These are phyloP conservation scores for Papilio machaon DNA, from an alignment of 1,140 invertebrate genomes.

Conservation along the genomic window DNA sequence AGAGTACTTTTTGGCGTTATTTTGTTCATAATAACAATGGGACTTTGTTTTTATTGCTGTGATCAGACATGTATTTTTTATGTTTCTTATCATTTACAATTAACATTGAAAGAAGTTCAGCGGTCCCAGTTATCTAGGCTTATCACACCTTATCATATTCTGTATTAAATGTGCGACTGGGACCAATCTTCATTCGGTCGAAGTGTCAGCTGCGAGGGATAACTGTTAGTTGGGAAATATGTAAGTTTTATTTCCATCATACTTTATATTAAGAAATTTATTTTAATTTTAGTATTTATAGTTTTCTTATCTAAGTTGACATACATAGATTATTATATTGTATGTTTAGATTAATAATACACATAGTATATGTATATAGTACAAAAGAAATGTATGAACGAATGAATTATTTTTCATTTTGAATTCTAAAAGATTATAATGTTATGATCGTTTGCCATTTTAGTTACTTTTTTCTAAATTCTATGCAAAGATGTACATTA, in stretches of 20 bases:
- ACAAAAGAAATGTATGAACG: not conserved
- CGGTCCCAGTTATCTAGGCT: slow-evolving; percentile 15
- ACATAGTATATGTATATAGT: not conserved
- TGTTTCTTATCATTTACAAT: slow-evolving; percentile 9
- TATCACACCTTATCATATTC: slow-evolving; percentile 8
- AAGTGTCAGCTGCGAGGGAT: not conserved
- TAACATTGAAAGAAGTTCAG: slow-evolving; percentile 26
- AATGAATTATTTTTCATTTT: not conserved
- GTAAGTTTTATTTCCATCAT: not conserved
- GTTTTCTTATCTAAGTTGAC: not conserved
- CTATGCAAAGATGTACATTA: too few species aligned
- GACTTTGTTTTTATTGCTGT: not conserved
- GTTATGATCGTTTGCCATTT: not conserved
- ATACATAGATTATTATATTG: not conserved
- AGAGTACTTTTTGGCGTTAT: too few species aligned
- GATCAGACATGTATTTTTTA: not conserved
- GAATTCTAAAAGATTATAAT: not conserved
- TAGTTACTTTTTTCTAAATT: not conserved
- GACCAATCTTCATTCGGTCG: slow-evolving; percentile 4
- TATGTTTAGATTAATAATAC: not conserved
- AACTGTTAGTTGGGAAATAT: not conserved
- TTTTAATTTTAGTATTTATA: not conserved
- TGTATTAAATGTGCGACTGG: not conserved
- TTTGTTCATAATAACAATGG: not conserved
- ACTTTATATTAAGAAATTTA: not conserved